A percentile compares a stretch with the other conserved stretches of the same genome.
phyloP scores from a whole-genome alignment of 2,113 vertebrate species.

The Helogale parvula region DNA sequence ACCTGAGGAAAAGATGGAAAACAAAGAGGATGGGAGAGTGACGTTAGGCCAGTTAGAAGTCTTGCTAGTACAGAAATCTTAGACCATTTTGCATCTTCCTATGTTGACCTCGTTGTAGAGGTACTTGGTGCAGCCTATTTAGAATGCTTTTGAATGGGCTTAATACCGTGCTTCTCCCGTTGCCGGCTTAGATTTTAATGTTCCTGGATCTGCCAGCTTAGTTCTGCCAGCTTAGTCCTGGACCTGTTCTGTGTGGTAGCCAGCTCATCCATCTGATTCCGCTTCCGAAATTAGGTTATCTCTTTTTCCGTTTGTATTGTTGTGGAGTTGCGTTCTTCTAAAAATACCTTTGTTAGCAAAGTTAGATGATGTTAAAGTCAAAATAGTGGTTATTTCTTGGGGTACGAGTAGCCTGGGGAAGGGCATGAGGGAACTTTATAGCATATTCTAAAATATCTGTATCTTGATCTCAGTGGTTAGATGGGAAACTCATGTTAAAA shows the following conservation, averaged over 20 bases:
- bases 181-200: not conserved
- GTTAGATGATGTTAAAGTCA: not conserved
- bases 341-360: slow-evolving; percentile 30
- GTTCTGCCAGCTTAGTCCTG: not conserved
- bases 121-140: not conserved
- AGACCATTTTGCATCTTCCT: not conserved
- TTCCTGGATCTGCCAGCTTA: not conserved
- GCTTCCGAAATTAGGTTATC: not conserved
- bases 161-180: not conserved
- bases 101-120: not conserved
- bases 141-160: not conserved
- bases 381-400: slow-evolving; percentile 6
- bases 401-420: not conserved
- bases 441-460: not conserved
- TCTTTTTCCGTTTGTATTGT: slow-evolving; percentile 12
- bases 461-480: not conserved
- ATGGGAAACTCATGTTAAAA: not conserved
- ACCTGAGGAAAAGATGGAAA: not conserved
- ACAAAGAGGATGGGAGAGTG: not conserved
- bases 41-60: not conserved
- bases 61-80: not conserved
- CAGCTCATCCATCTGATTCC: not conserved
- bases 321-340: not conserved
- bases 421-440: not conserved
- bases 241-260: not conserved